Percentiles rank a stretch among this genome's conserved stretches.
These are phyloP conservation scores for Oreochromis tanganicae DNA, from an alignment of 2,113 vertebrate genomes.

Conservation along the genomic window DNA sequence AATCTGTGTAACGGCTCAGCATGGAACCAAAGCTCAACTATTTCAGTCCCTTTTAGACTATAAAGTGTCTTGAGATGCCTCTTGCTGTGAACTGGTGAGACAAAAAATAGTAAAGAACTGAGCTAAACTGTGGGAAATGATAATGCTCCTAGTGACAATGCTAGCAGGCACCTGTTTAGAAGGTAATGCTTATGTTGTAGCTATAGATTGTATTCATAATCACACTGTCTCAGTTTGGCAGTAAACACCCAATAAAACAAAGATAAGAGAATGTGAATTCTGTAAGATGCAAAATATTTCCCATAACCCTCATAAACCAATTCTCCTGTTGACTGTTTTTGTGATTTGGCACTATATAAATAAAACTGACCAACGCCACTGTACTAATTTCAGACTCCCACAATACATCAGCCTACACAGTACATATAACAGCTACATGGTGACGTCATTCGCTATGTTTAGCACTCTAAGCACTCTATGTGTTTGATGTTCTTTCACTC, in stretches of 20 bases:
- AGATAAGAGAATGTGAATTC: background rate
- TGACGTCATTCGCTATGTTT: background rate
- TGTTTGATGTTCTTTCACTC: conserved; percentile 42
- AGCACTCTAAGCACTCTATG: background rate
- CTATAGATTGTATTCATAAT: background rate
- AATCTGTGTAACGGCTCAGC: background rate
- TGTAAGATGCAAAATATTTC: background rate
- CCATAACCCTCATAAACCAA: background rate
- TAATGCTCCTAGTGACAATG: background rate
- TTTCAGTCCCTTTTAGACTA: background rate
- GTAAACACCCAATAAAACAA: background rate
- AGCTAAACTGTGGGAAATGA: background rate
- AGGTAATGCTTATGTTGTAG: background rate
- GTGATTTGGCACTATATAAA: background rate
- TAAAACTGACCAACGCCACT: background rate
- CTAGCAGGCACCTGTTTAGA: background rate
- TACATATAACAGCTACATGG: background rate
- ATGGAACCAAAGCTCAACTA: background rate
- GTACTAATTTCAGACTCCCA: background rate
- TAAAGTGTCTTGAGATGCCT: background rate
- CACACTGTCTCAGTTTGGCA: background rate
- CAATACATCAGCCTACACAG: background rate
- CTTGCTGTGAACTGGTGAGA: background rate
- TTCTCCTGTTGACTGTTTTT: background rate
- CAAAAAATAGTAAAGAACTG: background rate